These are phyloP conservation scores for Trachymyrmex cornetzi DNA, from an alignment of 1,140 invertebrate genomes.

Conservation along the genomic window DNA sequence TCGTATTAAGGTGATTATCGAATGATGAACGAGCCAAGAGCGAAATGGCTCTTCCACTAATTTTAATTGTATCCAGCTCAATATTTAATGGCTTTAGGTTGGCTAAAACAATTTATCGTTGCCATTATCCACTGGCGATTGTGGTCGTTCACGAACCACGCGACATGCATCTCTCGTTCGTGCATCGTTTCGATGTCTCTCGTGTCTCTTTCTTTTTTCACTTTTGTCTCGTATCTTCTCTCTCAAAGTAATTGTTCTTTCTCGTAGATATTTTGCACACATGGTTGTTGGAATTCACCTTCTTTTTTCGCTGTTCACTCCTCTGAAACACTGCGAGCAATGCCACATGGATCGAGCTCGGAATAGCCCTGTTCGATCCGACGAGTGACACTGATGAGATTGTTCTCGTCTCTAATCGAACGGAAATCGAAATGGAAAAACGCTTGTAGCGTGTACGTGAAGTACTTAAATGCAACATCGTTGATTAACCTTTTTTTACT, in stretches of 20 bases:
- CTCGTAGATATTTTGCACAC: conserved; percentile 20
- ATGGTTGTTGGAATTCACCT: neutral
- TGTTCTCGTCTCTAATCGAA: conserved; percentile 40
- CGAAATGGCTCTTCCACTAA: neutral
- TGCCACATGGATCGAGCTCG: neutral
- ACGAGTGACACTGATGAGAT: conserved; percentile 51
- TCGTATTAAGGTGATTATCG: neutral
- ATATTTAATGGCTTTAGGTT: neutral
- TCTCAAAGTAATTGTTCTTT: neutral
- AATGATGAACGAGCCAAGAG: neutral
- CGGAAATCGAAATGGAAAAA: conserved; percentile 23
- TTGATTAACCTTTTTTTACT: neutral
- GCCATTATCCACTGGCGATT: neutral
- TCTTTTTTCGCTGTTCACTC: neutral
- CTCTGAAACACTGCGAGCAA: conserved; percentile 4
- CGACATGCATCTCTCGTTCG: neutral
- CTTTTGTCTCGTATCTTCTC: neutral
- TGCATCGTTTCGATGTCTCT: neutral
- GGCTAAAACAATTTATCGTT: conserved; percentile 6
- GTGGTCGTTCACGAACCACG: neutral
- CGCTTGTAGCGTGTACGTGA: conserved; percentile 11
- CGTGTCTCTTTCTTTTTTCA: neutral
- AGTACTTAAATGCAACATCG: conserved; percentile 15
- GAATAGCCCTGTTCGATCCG: conserved; percentile 3
- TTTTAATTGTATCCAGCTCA: conserved; percentile 14